Base-by-base conservation (phyloP, 2,113 vertebrate species). In the Cardinalis cardinalis region DNA sequence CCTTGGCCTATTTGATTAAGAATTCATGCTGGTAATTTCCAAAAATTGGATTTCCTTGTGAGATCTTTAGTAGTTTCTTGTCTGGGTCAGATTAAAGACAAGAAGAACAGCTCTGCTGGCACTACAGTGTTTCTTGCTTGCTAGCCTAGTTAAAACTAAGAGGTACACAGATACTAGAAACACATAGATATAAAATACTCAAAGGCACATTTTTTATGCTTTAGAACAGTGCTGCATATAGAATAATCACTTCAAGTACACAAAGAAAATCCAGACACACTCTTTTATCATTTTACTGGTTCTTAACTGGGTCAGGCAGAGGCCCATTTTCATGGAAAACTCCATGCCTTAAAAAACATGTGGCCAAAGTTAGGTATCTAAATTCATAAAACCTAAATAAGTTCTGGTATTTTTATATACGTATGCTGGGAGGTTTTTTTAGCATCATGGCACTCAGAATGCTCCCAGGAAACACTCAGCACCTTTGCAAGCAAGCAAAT, bases 21-120 rank as follows among this genome's bases (percentile, higher is more conserved):
- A 95, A 95, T 95, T 95, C 91, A 94, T 92, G 77, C 84, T 95
- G 78, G 40, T 95, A 87, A 95, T 94, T 95, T 95, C 93, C 92
- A 91, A 93, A 96, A 89, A 95, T 80, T 94, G 68, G 59, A 79
- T 93, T 95, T 95, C 56, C 81, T 95, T 95, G 68, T 85, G 87
- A 92, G 89, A 93, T 91, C 90, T 94, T 93, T 26, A 91, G 87
- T 92, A 87, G 74, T 89, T 95, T 92, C 75, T 89, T 1, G 0
- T 87, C 74, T 95, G 82, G 87, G 90, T 92, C 95, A 92, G 78
- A 93, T 93, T 95, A 94, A 94, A 94, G 66, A 87, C 74, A 76
- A 92, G 88, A 92, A 92, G 31, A 94, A 59, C 56, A 94, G 63
- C 78, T 95, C 81, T 90, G 78, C 84, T 90, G 81, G 81, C 81